Evolutionary conservation across 2,888 invertebrate species (phyloP), one percentile per base, ranked within the genome.

Genomic region (Achlya flavicornis): DNA sequence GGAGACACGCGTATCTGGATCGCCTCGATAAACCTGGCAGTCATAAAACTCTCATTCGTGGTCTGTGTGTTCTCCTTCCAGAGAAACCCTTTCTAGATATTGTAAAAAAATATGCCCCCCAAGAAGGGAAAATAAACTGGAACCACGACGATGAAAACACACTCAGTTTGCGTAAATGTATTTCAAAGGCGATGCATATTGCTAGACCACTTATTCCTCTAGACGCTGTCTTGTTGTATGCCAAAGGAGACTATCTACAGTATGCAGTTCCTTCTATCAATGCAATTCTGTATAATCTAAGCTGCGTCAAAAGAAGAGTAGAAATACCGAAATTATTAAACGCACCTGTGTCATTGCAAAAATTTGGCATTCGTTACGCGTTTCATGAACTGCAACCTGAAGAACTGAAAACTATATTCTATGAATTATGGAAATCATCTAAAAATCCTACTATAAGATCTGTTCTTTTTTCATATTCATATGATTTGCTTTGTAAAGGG

Each of bases 191-290:
- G 58, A 90, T 92, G 90, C 87, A 90, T 69, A 73, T 80, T 32
- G 83, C 87, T 19, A 83, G 91, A 32, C 92, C 91, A 8, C 86
- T 87, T 63, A 84, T 86, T 14, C 65, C 75, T 14, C 82, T 87
- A 8, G 83, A 87, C 46, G 67, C 74, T 4, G 72, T 91, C 48
- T 66, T 91, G 63, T 64, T 73, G 57, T 92, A 86, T 65, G 84
- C 90, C 11, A 87, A 87, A 67, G 90, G 90, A 61, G 91, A 90
- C 71, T 90, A 88, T 66, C 71, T 90, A 43, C 86, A 87, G 64
- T 89, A 80, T 63, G 81, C 88, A 46, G 78, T 90, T 19, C 89
- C 90, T 4, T 87, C 91, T 10, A 72, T 91, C 48, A 74, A 80
- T 38, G 82, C 90, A 4, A 84, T 91, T 69, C 86, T 84, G 72